phyloP scores from a whole-genome alignment of 1,140 invertebrate species.

The Acromyrmex echinatior region DNA sequence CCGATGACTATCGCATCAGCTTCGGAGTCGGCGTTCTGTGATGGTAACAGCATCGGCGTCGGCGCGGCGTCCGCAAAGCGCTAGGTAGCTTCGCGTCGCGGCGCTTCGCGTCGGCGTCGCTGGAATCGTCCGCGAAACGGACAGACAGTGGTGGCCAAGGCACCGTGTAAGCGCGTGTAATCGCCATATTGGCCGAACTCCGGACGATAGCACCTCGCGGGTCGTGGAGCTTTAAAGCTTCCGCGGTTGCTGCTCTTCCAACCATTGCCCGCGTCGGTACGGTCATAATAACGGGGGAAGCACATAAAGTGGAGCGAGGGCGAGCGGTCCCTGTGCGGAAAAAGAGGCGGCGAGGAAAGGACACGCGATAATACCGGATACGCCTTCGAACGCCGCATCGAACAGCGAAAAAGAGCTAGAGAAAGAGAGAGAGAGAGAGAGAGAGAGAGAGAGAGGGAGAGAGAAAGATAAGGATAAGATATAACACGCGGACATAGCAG shows the following conservation, averaged over 20 bases:
- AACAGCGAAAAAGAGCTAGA: constrained; percentile 31
- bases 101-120: constrained; percentile 76
- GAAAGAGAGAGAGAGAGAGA: not conserved
- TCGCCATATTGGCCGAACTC: constrained; percentile 74
- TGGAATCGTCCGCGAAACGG: constrained; percentile 61
- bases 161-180: constrained; percentile 68
- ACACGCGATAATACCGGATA: constrained; percentile 57
- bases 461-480: constrained; percentile 53
- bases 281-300: constrained; percentile 32
- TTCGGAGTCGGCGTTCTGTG: constrained; percentile 54
- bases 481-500: constrained; percentile 24
- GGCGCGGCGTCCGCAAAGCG: constrained; percentile 63
- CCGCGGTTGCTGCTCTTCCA: not conserved
- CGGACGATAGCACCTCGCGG: constrained; percentile 48
- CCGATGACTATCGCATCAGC: constrained; percentile 37
- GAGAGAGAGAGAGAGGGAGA: constrained; percentile 39
- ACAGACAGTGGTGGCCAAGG: constrained; percentile 70
- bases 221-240: constrained; percentile 47
- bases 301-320: constrained; percentile 39
- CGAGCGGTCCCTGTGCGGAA: not conserved
- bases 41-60: constrained; percentile 71
- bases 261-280: constrained; percentile 16
- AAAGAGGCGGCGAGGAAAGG: constrained; percentile 50
- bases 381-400: constrained; percentile 52
- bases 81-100: constrained; percentile 76